Evolutionary conservation across 2,797 vertebrate species (phyloP).

Genomic region (Hoplostethus mediterraneus): DNA sequence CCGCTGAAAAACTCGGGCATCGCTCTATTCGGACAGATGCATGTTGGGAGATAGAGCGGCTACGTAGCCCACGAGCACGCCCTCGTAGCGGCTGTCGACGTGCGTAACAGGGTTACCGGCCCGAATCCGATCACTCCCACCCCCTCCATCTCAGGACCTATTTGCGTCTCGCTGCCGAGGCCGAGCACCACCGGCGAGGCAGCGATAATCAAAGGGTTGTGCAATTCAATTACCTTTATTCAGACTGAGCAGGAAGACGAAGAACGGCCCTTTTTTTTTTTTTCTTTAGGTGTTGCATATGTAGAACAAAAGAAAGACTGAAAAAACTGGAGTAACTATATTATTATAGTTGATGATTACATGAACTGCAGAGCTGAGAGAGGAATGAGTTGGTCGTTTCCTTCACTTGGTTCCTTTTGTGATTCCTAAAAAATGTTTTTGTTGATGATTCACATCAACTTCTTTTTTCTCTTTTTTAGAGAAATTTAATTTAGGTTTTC

Average conservation of each 20-base stretch:
- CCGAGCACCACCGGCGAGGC: background rate
- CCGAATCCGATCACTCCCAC: background rate
- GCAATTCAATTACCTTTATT: slow-evolving; percentile 3
- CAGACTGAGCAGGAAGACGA: background rate
- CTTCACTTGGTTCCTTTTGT: no score
- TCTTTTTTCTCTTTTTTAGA: no score
- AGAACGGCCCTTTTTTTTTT: background rate
- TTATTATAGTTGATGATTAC: no score
- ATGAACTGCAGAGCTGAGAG: no score
- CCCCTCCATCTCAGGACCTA: background rate
- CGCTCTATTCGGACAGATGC: slow-evolving; percentile 61
- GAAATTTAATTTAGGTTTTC: no score
- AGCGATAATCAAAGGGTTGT: background rate
- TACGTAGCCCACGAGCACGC: no score
- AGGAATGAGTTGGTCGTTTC: no score
- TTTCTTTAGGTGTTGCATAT: background rate
- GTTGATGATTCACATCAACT: no score
- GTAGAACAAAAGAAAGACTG: no score
- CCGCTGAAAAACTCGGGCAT: slow-evolving; percentile 62
- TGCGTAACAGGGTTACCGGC: background rate
- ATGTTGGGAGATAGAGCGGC: slow-evolving; percentile 24
- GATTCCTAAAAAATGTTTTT: no score
- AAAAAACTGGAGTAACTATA: no score
- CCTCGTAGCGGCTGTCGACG: no score
- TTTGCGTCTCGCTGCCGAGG: background rate